These are phyloP conservation scores for Zenarchopterus dispar DNA, from an alignment of 2,797 vertebrate genomes.

Conservation along the genomic window DNA sequence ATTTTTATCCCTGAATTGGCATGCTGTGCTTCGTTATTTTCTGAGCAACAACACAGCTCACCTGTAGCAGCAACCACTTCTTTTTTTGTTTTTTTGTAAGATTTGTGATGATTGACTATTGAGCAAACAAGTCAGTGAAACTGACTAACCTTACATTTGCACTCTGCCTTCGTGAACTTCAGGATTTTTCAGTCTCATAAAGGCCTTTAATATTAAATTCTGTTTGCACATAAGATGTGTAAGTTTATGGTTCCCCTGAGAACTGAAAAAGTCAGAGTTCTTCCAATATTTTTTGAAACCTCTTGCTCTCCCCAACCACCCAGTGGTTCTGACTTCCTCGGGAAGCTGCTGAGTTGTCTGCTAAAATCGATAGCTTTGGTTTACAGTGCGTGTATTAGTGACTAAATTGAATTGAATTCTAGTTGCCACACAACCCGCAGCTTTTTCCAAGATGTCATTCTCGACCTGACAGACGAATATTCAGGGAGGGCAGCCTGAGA, in stretches of 20 bases:
- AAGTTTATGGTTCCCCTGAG: not conserved
- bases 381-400: constrained; percentile 6
- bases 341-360: constrained; percentile 16
- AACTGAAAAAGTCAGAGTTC: constrained; percentile 1
- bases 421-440: constrained; percentile 8
- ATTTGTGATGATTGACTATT: not conserved
- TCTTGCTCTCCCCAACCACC: not conserved
- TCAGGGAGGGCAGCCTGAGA: not conserved
- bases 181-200: not conserved
- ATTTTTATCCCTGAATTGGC: not conserved
- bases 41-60: not conserved
- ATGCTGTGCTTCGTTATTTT: not conserved
- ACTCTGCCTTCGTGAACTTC: constrained; percentile 3
- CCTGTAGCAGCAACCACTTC: not conserved
- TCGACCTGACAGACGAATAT: not conserved
- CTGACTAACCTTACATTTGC: not conserved
- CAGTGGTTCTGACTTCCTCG: constrained; percentile 2
- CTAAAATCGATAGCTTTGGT: constrained; percentile 10
- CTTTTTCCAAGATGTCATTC: constrained; percentile 4
- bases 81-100: not conserved
- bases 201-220: constrained; percentile 2
- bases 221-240: constrained; percentile 2
- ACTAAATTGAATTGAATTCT: not conserved
- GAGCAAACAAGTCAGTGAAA: not conserved
- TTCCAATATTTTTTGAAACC: not conserved